Conservation (phyloP, 2,888 invertebrate species). For the Aspidapion aeneum region DNA sequence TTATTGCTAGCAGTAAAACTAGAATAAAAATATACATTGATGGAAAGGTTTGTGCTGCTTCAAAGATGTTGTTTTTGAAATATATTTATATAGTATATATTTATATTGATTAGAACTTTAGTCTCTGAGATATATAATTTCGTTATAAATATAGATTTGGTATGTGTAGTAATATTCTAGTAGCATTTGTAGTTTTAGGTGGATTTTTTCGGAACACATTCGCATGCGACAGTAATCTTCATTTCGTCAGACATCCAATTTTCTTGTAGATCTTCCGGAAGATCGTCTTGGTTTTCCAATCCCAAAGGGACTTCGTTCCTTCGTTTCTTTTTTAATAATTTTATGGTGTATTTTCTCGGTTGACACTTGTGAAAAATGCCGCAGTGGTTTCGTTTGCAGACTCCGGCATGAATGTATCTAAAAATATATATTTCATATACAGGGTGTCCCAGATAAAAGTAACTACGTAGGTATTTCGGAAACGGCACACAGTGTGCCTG, state of each 20-base stretch:
- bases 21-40: no score
- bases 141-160: no score
- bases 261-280: conserved; percentile 40
- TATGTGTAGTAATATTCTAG: not conserved
- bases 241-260: conserved; percentile 40
- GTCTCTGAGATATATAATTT: no score
- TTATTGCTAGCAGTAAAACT: no score
- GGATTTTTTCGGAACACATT: conserved; percentile 35
- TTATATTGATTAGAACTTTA: no score
- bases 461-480: no score
- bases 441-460: no score
- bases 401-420: conserved; percentile 39
- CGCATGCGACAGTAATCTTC: conserved; percentile 44
- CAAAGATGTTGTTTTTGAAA: no score
- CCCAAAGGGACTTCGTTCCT: conserved; percentile 12
- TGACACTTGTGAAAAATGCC: conserved; percentile 35
- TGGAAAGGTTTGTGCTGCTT: no score
- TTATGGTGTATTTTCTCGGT: conserved; percentile 40
- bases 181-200: not conserved
- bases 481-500: no score
- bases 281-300: conserved; percentile 22
- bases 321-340: conserved; percentile 35
- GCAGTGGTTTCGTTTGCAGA: conserved; percentile 40
- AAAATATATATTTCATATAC: conserved; percentile 12
- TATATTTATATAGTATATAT: no score